These are phyloP conservation scores for Chloroceryle aenea DNA, from an alignment of 2,113 vertebrate genomes.

Conservation along the genomic window DNA sequence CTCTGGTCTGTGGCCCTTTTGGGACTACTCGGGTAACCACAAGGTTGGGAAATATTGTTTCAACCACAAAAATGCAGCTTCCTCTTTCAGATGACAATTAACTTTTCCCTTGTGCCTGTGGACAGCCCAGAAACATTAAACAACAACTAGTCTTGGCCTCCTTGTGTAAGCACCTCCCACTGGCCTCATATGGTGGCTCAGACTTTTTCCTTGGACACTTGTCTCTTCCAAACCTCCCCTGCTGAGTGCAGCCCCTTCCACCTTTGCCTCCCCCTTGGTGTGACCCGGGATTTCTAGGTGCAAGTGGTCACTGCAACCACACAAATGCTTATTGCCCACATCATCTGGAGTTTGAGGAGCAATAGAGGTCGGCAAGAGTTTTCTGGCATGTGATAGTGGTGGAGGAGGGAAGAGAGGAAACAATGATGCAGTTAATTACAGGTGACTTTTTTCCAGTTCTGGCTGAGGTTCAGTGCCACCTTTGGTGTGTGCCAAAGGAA, in stretches of 20 bases:
- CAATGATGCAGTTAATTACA: not conserved
- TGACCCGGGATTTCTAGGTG: not conserved
- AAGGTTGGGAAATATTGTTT: conserved; percentile 30
- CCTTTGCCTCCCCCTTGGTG: not conserved
- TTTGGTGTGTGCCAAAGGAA: not conserved
- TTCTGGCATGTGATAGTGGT: not conserved
- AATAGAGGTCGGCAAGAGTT: not conserved
- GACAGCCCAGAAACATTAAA: not conserved
- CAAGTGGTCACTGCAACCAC: not conserved
- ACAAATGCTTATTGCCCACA: not conserved
- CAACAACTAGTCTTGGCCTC: not conserved
- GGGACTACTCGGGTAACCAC: not conserved
- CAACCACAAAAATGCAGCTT: conserved; percentile 22
- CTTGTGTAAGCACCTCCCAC: not conserved
- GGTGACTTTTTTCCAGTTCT: not conserved
- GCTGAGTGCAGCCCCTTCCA: not conserved
- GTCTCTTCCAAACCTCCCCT: not conserved
- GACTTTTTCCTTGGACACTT: not conserved
- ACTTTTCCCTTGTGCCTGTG: not conserved
- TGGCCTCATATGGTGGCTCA: rapidly evolving
- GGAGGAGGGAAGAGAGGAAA: not conserved
- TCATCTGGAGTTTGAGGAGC: not conserved
- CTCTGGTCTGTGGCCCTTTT: not conserved
- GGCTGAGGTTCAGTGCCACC: not conserved
- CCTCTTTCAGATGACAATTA: conserved; percentile 10